Evolutionary conservation across 2,888 invertebrate genomes (phyloP), one percentile per base, ranked within the genome.

Genomic region (Caenorhabditis auriculariae): DNA sequence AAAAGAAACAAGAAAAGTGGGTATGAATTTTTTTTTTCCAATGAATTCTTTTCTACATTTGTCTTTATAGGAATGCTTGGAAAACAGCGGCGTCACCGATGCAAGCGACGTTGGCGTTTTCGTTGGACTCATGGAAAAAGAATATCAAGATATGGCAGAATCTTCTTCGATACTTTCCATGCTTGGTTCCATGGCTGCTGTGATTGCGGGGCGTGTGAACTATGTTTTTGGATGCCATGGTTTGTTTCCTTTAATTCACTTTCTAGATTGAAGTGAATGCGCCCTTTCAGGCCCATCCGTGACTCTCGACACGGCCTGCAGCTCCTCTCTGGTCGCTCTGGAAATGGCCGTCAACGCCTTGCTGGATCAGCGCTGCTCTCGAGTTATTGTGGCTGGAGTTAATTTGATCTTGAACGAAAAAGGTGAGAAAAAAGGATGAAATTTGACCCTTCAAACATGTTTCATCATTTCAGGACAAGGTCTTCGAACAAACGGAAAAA

Each of bases 301-400:
- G 83, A 89, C 93, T 28, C 84, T 95, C 43, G 96, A 96, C 84
- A 95, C 95, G 1, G 96, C 95, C 5, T 96, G 96, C 83, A 94
- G 94, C 0, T 94, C 94, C 76, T 91, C 92, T 66, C 85, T 94
- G 82, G 88, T 91, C 82, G 95, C 93, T n/a, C 85, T 96, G 81
- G 89, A 93, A 80, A 91, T 77, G 55, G 82, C 80, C 4, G 48
- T 71, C 4, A 74, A 78, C 42, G 89, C 91, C 37, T 90, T 94
- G 76, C 87, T 88, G 66, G 84, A 87, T 19, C 93, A 93, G 12
- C 89, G 90, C 80, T 93, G 93, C 84, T 93, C 94, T 81, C 88
- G 91, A 7, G 96, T 95, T 19, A 85, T 96, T 60, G 92, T 96
- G 15, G 77, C 72, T 12, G 94, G 90, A 44, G 88, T 88, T 58